Base-by-base conservation (phyloP, 2,113 vertebrate genomes). In the Noctilio leporinus region DNA sequence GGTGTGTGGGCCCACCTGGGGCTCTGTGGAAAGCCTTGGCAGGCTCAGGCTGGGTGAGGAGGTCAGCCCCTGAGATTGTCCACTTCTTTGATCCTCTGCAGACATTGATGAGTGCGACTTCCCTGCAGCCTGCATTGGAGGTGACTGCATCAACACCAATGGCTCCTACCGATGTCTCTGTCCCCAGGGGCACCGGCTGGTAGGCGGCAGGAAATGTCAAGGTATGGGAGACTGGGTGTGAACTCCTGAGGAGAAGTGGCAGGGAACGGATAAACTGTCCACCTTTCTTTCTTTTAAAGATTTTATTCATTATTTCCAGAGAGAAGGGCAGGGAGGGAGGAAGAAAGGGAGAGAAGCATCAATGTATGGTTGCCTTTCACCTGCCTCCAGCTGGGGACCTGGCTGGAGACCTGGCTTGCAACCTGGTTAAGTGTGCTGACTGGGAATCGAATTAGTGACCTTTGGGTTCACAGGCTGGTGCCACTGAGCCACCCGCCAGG, bases 141-240 rank as follows among this genome's bases (percentile, higher is more conserved):
- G 99, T 38, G 98, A 98, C 91, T 99, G 99, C 77, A 98, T 99
- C 95, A 99, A 99, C 97, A 99, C 96, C 22, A 98, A 99, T 96
- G 99, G 99, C 75, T 99, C 99, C n/a, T 99, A 99, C 96, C 98
- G 97, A 75, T 99, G 99, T 53, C 98, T 99, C 92, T 99, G 99
- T 93, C 98, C 98, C 88, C 98, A 98, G 64, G 99, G 99, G 22
- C 99, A 98, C 97, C 98, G 96, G 55, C 96, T 99, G 82, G 97
- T 99, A 2, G 98, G 98, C 53, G 98, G 99, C 87, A 95, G 98
- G 75, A 98, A 98, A 73, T 99, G 99, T 95, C 98, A 99, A 99
- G 99, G 99, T 99, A 96, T 15, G 87, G 40, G 26, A 51, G 38
- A 26, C 5, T 75, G 83, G 73, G 47, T 38, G 30, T 62, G 92